phyloP scores from a whole-genome alignment of 2,113 vertebrate species.

The Erinaceus europaeus region DNA sequence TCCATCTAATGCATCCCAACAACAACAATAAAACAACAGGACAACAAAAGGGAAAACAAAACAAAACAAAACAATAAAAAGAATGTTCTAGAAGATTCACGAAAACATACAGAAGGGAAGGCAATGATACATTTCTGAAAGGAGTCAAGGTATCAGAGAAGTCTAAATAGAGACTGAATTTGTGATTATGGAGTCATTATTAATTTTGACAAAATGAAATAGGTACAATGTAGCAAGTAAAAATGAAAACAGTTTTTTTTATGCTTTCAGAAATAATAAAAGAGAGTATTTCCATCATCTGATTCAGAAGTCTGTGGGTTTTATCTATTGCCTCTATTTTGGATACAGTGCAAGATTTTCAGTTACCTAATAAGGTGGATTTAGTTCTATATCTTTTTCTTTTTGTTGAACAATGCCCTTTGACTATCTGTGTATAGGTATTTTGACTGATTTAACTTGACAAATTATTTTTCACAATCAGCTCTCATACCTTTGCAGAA shows the following conservation, averaged over 20 bases:
- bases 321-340: neutral
- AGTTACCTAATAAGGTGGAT: neutral
- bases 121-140: neutral
- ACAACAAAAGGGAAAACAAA: neutral
- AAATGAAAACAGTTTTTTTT: neutral
- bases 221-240: neutral
- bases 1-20: too few relatives aligned
- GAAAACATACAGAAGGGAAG: neutral
- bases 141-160: neutral
- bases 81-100: neutral
- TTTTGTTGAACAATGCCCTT: neutral
- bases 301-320: neutral
- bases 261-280: conserved; percentile 14
- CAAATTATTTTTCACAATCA: neutral
- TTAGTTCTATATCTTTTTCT: neutral
- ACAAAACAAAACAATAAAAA: neutral
- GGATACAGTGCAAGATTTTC: neutral
- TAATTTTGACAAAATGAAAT: conserved; percentile 2
- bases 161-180: neutral
- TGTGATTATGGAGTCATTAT: neutral
- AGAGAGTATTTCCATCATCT: too few relatives aligned
- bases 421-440: neutral
- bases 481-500: neutral
- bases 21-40: too few relatives aligned
- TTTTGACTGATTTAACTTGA: neutral